phyloP scores from a whole-genome alignment of 2,797 vertebrate genomes.

The Anguilla anguilla region DNA sequence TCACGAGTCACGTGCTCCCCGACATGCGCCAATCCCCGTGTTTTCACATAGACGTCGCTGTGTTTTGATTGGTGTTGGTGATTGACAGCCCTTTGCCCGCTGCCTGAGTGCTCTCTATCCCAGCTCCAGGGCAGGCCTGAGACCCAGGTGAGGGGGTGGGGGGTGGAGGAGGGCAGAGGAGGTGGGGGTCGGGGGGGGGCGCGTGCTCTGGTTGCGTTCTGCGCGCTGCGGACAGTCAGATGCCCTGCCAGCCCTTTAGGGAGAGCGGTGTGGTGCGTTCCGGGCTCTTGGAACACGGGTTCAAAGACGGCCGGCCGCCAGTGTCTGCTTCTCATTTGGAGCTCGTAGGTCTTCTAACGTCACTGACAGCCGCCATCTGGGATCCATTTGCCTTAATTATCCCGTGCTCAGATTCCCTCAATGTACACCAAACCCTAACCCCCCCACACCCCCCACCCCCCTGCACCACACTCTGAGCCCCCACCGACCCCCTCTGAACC shows the following conservation, averaged over 20 bases:
- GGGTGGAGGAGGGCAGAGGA: too few relatives aligned
- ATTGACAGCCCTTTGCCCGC: not conserved
- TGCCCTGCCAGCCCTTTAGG: conserved; percentile 32
- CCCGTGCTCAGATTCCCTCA: conserved; percentile 59
- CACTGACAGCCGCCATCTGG: conserved; percentile 82
- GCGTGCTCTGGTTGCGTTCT: conserved; percentile 23
- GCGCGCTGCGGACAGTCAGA: not conserved
- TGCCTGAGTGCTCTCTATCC: not conserved
- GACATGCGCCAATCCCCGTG: not conserved
- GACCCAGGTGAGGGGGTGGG: not conserved
- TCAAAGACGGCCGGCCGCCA: conserved; percentile 66
- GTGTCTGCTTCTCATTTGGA: conserved; percentile 78
- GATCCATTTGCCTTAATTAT: conserved; percentile 83
- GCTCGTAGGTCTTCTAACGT: conserved; percentile 81
- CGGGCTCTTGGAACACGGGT: conserved; percentile 44
- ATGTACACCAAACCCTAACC: conserved; percentile 43
- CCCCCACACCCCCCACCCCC: conserved; percentile 42
- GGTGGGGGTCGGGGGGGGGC: conserved; percentile 1
- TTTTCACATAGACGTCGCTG: not conserved
- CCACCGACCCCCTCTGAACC: conserved; percentile 59
- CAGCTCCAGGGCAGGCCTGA: not conserved
- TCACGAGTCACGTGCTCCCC: not conserved
- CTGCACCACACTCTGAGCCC: conserved; percentile 15
- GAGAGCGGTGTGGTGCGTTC: conserved; percentile 35
- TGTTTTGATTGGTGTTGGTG: not conserved